These are phyloP conservation scores for Chaitophorus viminalis DNA, from an alignment of 2,888 invertebrate genomes.

Conservation along the genomic window DNA sequence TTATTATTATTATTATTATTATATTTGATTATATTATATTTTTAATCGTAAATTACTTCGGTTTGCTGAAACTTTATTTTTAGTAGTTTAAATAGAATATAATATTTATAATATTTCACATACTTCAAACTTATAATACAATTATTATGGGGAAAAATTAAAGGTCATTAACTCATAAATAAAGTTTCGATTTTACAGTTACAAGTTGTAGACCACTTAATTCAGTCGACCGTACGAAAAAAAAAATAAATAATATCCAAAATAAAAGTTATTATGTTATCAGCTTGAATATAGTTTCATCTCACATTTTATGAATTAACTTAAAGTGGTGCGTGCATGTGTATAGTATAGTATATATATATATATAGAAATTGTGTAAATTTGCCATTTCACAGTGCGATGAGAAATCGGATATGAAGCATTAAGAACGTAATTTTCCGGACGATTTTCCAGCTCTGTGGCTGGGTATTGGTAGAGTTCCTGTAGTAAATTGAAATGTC, in stretches of 20 bases:
- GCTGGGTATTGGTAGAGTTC: conserved; percentile 40
- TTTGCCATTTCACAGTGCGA: conserved; percentile 37
- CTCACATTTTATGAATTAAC: neutral
- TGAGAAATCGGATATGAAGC: conserved; percentile 59
- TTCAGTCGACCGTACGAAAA: neutral
- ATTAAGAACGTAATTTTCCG: conserved; percentile 50
- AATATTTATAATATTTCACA: too few relatives aligned
- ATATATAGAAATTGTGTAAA: conserved; percentile 39
- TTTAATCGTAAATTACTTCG: neutral
- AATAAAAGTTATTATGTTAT: conserved; percentile 9
- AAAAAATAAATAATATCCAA: conserved; percentile 18
- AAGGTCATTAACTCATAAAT: neutral
- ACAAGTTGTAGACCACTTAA: conserved; percentile 29
- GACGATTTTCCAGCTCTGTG: conserved; percentile 43
- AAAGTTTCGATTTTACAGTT: neutral
- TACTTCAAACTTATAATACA: neutral
- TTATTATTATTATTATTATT: neutral
- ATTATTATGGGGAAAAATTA: too few relatives aligned
- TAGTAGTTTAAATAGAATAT: too few relatives aligned
- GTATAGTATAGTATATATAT: neutral
- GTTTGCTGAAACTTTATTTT: neutral
- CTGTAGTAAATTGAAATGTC: conserved; percentile 60
- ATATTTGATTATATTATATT: neutral
- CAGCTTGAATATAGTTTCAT: neutral
- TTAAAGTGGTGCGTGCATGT: neutral